These are phyloP conservation scores for Sus cebifrons DNA, from an alignment of 2,797 vertebrate genomes.

Conservation along the genomic window DNA sequence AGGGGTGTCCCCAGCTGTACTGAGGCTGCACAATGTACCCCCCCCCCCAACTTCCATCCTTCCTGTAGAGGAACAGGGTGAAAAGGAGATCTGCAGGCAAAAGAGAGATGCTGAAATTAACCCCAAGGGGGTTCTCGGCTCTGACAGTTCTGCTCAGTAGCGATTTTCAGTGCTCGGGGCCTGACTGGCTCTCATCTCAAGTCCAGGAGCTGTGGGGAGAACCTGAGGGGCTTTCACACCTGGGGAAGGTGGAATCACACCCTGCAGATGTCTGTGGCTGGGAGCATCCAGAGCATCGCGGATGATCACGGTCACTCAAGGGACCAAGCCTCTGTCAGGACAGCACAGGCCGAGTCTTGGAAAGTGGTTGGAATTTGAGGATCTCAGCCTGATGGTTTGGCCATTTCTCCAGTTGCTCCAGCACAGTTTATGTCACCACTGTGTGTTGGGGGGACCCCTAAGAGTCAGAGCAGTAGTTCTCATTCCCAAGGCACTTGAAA, in stretches of 20 bases:
- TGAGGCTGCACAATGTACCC: accelerated
- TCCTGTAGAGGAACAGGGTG: background rate
- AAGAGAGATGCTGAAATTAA: background rate
- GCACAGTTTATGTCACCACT: background rate
- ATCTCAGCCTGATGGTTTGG: background rate
- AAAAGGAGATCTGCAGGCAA: background rate
- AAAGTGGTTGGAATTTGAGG: background rate
- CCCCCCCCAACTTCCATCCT: background rate
- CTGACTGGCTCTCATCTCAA: background rate
- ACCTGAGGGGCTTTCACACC: background rate
- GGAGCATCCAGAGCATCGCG: background rate
- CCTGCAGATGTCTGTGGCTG: background rate
- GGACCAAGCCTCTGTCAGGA: background rate
- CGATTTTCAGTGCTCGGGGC: background rate
- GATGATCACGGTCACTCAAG: background rate
- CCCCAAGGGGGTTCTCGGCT: background rate
- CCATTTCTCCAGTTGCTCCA: background rate
- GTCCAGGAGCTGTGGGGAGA: background rate
- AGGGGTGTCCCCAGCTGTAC: background rate
- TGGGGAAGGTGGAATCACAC: accelerated
- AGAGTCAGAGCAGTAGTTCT: background rate
- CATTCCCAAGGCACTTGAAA: too few relatives aligned
- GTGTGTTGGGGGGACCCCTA: background rate
- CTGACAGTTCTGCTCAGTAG: background rate
- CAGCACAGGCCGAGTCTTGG: background rate